Conservation (phyloP, 1,140 invertebrate species). For the Drosophila insularis region DNA sequence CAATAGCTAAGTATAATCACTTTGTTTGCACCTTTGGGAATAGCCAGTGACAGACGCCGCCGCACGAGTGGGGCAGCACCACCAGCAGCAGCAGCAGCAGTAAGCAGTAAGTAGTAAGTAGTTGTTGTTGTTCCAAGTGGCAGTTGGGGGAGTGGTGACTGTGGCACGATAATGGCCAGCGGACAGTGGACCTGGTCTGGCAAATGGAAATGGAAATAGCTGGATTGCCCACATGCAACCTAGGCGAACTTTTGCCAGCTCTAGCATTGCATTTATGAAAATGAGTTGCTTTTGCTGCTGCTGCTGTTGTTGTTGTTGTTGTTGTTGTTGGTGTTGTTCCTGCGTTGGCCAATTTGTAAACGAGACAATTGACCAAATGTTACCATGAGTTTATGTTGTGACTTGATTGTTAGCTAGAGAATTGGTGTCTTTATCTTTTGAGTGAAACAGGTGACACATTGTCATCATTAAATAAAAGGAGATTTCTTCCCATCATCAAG, state of each 20-base stretch:
- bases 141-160: background rate
- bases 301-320: background rate
- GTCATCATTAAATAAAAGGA: slow-evolving; percentile 16
- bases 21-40: slow-evolving; percentile 81
- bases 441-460: slow-evolving; percentile 31
- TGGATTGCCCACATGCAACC: slow-evolving; percentile 22
- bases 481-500: background rate
- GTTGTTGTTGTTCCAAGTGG: background rate
- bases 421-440: slow-evolving; percentile 18
- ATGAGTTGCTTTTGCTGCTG: slow-evolving; percentile 54
- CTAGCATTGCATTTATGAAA: slow-evolving; percentile 72
- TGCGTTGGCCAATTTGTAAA: slow-evolving; percentile 68
- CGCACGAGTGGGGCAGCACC: slow-evolving; percentile 40
- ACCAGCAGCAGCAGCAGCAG: slow-evolving; percentile 1
- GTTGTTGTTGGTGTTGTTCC: background rate
- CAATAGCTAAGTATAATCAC: slow-evolving; percentile 80
- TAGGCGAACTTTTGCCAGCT: slow-evolving; percentile 19
- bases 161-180: slow-evolving; percentile 27
- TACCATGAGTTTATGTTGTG: slow-evolving; percentile 24
- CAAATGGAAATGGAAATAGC: slow-evolving; percentile 9
- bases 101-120: slow-evolving; percentile 5
- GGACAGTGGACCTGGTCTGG: slow-evolving; percentile 7
- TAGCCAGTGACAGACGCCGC: slow-evolving; percentile 73
- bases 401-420: slow-evolving; percentile 50
- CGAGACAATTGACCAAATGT: slow-evolving; percentile 75